A percentile compares a stretch with the other conserved stretches of the same genome.
Evolutionary conservation across 2,888 invertebrate genomes (phyloP).

Genomic region (Alcis repandata): DNA sequence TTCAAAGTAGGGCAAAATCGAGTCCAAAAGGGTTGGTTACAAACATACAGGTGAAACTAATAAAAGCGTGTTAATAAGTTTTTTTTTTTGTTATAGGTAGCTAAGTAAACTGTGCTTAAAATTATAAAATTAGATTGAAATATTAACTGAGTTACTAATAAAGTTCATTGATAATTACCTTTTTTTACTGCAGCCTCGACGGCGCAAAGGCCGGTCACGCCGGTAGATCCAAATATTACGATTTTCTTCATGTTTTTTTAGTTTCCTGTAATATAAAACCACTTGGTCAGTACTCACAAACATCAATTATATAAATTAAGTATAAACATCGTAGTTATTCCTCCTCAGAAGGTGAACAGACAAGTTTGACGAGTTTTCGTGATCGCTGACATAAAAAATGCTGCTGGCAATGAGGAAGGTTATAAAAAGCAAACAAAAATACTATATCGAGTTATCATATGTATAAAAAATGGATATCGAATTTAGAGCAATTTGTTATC

Average conservation of each 20-base stretch:
- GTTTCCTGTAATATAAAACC: slow-evolving; percentile 49
- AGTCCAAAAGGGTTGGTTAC: too few species aligned
- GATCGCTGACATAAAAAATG: slow-evolving; percentile 12
- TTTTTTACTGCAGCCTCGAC: slow-evolving; percentile 91
- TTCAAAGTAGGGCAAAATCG: too few species aligned
- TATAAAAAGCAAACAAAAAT: background rate
- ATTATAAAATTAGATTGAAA: background rate
- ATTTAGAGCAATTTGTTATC: slow-evolving; percentile 9
- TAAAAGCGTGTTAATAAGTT: too few species aligned
- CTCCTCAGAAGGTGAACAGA: slow-evolving; percentile 1
- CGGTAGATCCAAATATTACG: slow-evolving; percentile 94
- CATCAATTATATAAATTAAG: background rate
- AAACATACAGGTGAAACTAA: too few species aligned
- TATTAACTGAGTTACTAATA: background rate
- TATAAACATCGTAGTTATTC: too few species aligned
- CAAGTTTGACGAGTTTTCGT: slow-evolving; percentile 18
- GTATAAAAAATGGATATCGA: background rate
- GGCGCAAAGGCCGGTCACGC: slow-evolving; percentile 93
- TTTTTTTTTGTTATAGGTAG: too few species aligned
- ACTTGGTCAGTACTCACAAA: background rate
- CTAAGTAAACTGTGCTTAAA: background rate
- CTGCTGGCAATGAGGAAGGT: slow-evolving; percentile 12
- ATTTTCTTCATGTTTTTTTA: slow-evolving; percentile 90
- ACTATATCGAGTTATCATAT: background rate
- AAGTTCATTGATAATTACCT: slow-evolving; percentile 86